A percentile compares a stretch with the other conserved stretches of the same genome.
phyloP scores from a whole-genome alignment of 2,888 invertebrate species.

The Melipona beecheii region DNA sequence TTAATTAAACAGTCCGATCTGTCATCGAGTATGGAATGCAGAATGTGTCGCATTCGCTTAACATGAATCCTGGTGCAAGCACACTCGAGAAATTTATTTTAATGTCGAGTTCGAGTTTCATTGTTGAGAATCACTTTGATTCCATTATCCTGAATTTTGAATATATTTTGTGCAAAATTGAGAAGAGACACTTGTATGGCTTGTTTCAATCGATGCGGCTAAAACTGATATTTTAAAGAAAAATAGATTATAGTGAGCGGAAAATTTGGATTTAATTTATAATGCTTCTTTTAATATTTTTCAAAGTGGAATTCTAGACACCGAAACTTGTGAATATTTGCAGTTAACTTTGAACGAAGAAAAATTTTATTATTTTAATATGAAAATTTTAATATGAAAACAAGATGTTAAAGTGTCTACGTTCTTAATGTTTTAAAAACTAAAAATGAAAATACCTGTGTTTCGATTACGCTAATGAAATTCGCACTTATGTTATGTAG shows the following conservation, averaged over 20 bases:
- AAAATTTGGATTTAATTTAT: too few species aligned
- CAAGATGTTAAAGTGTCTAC: neutral
- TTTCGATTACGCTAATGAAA: constrained; percentile 54
- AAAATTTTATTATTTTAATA: neutral
- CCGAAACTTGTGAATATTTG: too few species aligned
- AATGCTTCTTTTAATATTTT: too few species aligned
- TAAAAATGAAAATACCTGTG: neutral
- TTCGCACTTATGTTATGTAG: constrained; percentile 84
- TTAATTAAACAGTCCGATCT: constrained; percentile 19
- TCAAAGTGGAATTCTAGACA: too few species aligned
- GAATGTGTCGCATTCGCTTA: constrained; percentile 5
- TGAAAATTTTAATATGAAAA: neutral
- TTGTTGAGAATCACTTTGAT: neutral
- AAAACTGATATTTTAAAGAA: neutral
- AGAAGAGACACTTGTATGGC: neutral
- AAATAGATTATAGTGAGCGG: neutral
- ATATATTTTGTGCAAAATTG: neutral
- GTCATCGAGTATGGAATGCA: constrained; percentile 19
- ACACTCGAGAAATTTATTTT: constrained; percentile 46
- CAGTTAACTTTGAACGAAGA: neutral
- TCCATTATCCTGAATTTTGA: neutral
- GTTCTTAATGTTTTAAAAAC: neutral
- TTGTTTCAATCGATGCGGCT: neutral
- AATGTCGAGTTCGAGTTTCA: neutral
- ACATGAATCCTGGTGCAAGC: constrained; percentile 55